Conservation (phyloP, 2,888 invertebrate species). For the Caenorhabditis becei region DNA sequence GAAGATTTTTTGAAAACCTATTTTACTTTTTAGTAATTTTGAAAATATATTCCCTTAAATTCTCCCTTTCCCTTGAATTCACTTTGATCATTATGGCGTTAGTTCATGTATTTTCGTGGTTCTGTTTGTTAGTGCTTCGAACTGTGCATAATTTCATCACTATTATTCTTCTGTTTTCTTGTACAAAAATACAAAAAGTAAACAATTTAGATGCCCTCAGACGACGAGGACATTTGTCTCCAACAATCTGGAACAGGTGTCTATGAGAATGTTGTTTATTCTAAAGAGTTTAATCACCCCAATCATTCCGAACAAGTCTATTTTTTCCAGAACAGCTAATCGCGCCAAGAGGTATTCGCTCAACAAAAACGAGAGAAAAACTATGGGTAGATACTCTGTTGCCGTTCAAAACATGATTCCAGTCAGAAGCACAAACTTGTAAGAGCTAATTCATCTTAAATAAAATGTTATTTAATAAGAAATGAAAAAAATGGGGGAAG, state of each 20-base stretch:
- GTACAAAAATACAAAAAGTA: too few relatives aligned
- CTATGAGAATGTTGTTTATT: conserved; percentile 56
- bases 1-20: too few relatives aligned
- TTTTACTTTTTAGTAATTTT: too few relatives aligned
- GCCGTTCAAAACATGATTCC: conserved; percentile 58
- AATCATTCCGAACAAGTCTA: not conserved
- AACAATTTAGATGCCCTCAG: conserved; percentile 61
- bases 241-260: conserved; percentile 60
- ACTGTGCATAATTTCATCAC: too few relatives aligned
- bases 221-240: conserved; percentile 44
- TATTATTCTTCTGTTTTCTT: too few relatives aligned
- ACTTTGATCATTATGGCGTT: too few relatives aligned
- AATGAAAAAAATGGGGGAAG: conserved; percentile 68
- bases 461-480: conserved; percentile 17
- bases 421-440: conserved; percentile 49
- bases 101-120: too few relatives aligned
- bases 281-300: conserved; percentile 41
- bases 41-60: too few relatives aligned
- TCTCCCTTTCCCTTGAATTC: too few relatives aligned
- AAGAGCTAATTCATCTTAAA: not conserved
- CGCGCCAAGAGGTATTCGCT: conserved; percentile 32
- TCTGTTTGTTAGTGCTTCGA: too few relatives aligned
- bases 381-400: conserved; percentile 32
- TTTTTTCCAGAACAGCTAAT: conserved; percentile 16
- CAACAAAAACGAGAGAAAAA: conserved; percentile 26